Base-by-base conservation (phyloP, 2,888 invertebrate species). In the Cynaeus angustus region DNA sequence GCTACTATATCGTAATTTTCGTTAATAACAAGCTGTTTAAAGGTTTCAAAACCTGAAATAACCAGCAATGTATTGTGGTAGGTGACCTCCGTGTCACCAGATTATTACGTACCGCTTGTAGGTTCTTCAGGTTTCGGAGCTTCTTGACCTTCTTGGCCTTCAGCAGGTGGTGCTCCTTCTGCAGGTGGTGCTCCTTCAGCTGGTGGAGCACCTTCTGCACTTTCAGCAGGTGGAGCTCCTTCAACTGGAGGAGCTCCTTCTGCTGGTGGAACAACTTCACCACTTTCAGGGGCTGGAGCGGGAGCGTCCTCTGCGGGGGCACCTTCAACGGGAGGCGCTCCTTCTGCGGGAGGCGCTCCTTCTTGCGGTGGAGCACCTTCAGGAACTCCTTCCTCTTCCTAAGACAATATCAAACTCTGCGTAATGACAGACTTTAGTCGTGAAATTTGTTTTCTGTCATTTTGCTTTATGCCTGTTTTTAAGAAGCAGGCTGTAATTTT, bases 161-260 rank as follows among this genome's bases (percentile, higher is more conserved):
- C 21, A 21, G 4, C 83, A 68, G 78, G 77, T 56, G 84, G 83
- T 71, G 73, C 75, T 28, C 75, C 80, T 71, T 80, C 82, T 6
- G 33, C 75, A 10, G 78, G 77, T 55, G 84, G 83, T 72, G 73
- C 75, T 28, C 77, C 82, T 33, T 77, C 79, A 8, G 74, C 76
- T 21, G 78, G 79, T 50, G 81, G 74, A 14, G 75, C 78, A 28
- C 75, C 80, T 71, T 80, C 82, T 5, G 76, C 74, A 78, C 76
- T 7, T 28, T 33, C 33, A 33, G 33, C 75, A 10, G 77, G 75
- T 56, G 78, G 71, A 12, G 78, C 74, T 33, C 81, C 85, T 77
- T 84, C 84, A 1, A 82, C 81, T 5, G 83, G 78, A 13, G 83
- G 78, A 12, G 69, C 78, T 58, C 75, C 80, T 68, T 79, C 81